Evolutionary conservation across 2,888 invertebrate species (phyloP), one percentile per base, ranked within the genome.

Genomic region (Leucophora obtusa): DNA sequence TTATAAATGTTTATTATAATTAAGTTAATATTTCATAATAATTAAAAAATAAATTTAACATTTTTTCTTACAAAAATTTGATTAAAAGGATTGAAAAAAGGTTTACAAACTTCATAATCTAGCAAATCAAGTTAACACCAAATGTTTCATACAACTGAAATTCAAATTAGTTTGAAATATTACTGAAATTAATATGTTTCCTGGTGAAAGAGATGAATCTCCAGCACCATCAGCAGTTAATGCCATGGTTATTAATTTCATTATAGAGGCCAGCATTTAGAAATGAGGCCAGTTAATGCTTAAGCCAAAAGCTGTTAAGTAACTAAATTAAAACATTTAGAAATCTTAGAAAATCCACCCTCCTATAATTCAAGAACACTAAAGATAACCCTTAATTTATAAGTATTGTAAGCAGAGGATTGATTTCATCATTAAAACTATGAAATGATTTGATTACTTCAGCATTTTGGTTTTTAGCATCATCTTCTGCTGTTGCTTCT

Each of bases 111-210:
- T 47, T 47, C 1, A 17, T 35, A n/a, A 62, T 69, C 28, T 50
- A 58, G 50, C 43, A 83, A 83, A 83, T 84, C 81, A 82, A 82
- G 81, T 83, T 81, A 83, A 80, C 81, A 76, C 70, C 82, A 77
- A 84, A 83, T 83, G 83, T 82, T 83, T 74, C 74, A 76, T 47
- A 14, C 43, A 47, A n/a, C n/a, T n/a, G 1, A 47, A 70, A 71
- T n/a, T 53, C 82, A 79, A 88, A 87, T 88, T 87, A 87, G 84
- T 84, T 83, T 84, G 84, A 87, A 85, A 87, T 87, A 88, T 87
- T 85, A 84, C 84, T 74, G 85, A 85, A 86, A 87, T 87, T 87
- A 87, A 83, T 68, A 82, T 83, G 83, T 84, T 84, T 86, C 83
- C 58, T 50, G 17, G 63, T 43, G 15, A 53, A 66, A 33, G 15